Evolutionary conservation across 2,888 invertebrate genomes (phyloP).

Genomic region (Trisateles emortualis): DNA sequence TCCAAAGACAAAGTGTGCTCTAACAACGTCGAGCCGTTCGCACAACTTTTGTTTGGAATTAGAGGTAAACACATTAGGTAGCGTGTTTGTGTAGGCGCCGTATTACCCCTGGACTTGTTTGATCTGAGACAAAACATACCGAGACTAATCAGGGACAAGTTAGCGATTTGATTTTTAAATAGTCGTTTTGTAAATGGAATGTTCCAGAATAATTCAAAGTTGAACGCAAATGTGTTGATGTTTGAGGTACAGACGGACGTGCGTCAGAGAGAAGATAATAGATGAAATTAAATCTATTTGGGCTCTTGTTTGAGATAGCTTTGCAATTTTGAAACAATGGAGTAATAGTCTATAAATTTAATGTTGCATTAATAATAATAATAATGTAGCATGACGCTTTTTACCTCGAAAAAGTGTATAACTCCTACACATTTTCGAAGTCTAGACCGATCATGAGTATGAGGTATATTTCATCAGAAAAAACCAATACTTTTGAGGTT

Average conservation of each 20-base stretch:
- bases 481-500: too few relatives aligned
- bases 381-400: too few relatives aligned
- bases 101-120: slow-evolving; percentile 75
- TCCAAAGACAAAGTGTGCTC: slow-evolving; percentile 59
- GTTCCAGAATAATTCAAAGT: slow-evolving; percentile 26
- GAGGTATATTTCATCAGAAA: too few relatives aligned
- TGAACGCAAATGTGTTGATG: slow-evolving; percentile 24
- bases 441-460: too few relatives aligned
- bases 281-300: background rate
- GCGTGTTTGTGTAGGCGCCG: slow-evolving; percentile 79
- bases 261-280: background rate
- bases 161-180: slow-evolving; percentile 68
- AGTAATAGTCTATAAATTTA: too few relatives aligned
- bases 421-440: too few relatives aligned
- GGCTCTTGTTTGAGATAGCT: background rate
- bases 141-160: slow-evolving; percentile 73
- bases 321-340: background rate
- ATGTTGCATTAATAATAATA: too few relatives aligned
- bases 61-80: slow-evolving; percentile 83
- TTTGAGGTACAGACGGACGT: slow-evolving; percentile 9
- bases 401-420: too few relatives aligned
- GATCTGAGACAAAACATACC: slow-evolving; percentile 74
- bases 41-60: slow-evolving; percentile 80
- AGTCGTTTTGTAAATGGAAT: slow-evolving; percentile 47
- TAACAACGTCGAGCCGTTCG: slow-evolving; percentile 60